Conservation (phyloP, 2,113 vertebrate genomes). For the Neolamprologus longior region DNA sequence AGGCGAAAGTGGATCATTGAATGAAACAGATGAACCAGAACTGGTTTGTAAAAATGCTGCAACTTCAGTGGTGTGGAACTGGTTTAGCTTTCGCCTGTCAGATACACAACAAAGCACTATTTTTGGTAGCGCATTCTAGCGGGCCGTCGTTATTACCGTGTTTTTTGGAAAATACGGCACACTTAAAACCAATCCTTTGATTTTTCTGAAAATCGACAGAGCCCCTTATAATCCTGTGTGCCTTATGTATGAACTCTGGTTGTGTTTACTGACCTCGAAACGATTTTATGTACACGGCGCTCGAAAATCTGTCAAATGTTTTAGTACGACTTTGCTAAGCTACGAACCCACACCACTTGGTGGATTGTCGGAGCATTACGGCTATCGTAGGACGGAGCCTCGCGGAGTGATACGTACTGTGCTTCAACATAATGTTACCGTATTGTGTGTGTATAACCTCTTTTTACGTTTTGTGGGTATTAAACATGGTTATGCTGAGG, state of each 20-base stretch:
- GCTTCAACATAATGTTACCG: rapidly evolving
- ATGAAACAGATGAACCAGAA: background rate
- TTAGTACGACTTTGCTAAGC: rapidly evolving
- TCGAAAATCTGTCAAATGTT: too few relatives aligned
- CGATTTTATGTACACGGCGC: too few relatives aligned
- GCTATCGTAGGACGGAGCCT: rapidly evolving
- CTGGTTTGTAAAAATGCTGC: rapidly evolving
- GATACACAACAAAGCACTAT: background rate
- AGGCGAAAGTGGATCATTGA: rapidly evolving
- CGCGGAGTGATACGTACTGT: rapidly evolving
- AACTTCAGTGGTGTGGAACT: rapidly evolving
- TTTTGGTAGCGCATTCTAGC: rapidly evolving
- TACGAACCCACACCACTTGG: rapidly evolving
- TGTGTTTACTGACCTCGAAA: too few relatives aligned
- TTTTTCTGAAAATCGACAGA: rapidly evolving
- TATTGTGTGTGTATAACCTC: background rate
- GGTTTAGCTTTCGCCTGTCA: rapidly evolving
- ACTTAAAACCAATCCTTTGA: background rate
- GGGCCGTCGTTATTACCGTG: background rate
- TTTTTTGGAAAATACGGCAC: rapidly evolving
- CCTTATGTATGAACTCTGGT: too few relatives aligned
- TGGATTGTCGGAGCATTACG: rapidly evolving
- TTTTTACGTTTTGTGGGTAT: rapidly evolving
- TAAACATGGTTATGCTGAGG: too few relatives aligned
- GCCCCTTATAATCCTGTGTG: rapidly evolving